Evolutionary conservation across 2,888 invertebrate species (phyloP).

Genomic region (Netelia melanura): DNA sequence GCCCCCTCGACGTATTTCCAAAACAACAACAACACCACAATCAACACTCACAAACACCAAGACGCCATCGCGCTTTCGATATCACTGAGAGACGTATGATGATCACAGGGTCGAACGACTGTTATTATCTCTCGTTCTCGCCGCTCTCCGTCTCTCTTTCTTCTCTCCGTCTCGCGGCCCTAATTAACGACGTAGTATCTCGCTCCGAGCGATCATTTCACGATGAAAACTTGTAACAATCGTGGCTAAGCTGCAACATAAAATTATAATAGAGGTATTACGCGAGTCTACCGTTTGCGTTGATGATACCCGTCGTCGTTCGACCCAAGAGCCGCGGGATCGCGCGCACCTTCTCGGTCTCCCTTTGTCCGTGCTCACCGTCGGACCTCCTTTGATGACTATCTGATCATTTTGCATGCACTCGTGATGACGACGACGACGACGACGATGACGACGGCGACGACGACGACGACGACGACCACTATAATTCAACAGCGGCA

Average conservation of each 20-base stretch:
- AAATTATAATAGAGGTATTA: not conserved
- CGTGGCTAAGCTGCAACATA: not conserved
- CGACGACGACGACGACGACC: conserved; percentile 49
- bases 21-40: conserved; percentile 37
- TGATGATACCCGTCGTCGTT: conserved; percentile 49
- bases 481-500: conserved; percentile 12
- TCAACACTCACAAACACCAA: not conserved
- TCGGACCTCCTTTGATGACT: conserved; percentile 63
- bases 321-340: conserved; percentile 47
- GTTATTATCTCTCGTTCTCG: not conserved
- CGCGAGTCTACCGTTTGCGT: not conserved
- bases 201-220: not conserved
- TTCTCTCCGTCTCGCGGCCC: not conserved
- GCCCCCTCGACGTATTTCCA: conserved; percentile 19
- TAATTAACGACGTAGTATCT: not conserved
- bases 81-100: not conserved
- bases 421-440: conserved; percentile 54
- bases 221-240: not conserved
- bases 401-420: conserved; percentile 63
- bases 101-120: not conserved
- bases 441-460: conserved; percentile 48
- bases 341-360: conserved; percentile 61
- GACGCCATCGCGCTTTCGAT: conserved; percentile 2
- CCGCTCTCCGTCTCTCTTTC: not conserved
- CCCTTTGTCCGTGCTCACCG: conserved; percentile 58